Percentiles rank a stretch among this genome's conserved stretches.
Evolutionary conservation across 2,113 vertebrate species (phyloP).

Genomic region (Sula dactylatra): DNA sequence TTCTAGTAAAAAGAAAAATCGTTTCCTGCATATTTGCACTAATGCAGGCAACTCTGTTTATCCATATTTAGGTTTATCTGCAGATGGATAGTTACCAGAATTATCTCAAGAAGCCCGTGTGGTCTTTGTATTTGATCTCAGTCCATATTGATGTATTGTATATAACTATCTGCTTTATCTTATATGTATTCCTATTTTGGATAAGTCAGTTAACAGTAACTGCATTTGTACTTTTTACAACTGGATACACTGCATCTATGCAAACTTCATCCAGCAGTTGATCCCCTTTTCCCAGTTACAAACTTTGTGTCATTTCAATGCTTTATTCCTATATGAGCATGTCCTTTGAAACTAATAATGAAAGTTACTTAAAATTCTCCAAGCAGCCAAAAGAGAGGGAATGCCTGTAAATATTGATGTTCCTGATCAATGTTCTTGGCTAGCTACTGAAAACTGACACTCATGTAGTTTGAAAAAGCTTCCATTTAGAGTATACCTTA

Average conservation of each 20-base stretch:
- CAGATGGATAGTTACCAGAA: background rate
- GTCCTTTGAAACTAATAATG: background rate
- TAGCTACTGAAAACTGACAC: background rate
- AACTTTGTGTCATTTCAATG: background rate
- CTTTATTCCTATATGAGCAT: background rate
- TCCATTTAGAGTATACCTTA: background rate
- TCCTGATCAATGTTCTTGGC: background rate
- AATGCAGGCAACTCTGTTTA: background rate
- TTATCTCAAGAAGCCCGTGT: background rate
- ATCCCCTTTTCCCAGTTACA: background rate
- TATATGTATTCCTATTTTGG: background rate
- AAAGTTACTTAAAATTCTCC: background rate
- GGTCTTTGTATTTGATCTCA: background rate
- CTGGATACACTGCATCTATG: background rate
- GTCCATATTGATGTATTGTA: background rate
- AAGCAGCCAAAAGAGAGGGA: background rate
- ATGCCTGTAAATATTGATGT: background rate
- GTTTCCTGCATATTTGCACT: background rate
- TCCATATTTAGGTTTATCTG: background rate
- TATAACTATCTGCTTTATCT: background rate
- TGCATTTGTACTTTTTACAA: background rate
- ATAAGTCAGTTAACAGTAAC: background rate
- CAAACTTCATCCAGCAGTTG: background rate
- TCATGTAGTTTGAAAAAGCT: background rate
- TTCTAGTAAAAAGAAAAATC: background rate